phyloP scores from a whole-genome alignment of 2,113 vertebrate genomes.

The Lepidothrix coronata region DNA sequence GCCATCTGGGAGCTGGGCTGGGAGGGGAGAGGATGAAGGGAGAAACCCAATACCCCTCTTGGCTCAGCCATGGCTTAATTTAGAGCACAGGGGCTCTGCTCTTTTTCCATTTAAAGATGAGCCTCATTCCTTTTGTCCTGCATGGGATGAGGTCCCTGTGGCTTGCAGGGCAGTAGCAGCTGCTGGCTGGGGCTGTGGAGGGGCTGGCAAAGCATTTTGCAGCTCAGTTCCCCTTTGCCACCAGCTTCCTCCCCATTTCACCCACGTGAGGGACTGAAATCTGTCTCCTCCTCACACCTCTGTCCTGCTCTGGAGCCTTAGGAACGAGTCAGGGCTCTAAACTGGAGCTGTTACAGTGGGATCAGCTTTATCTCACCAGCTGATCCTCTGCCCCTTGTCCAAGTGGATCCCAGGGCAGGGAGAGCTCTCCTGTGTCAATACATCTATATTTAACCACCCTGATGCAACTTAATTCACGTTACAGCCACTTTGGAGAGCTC shows the following conservation, averaged over 20 bases:
- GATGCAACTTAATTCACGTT: background rate
- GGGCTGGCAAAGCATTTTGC: background rate
- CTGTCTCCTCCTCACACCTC: background rate
- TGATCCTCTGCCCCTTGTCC: background rate
- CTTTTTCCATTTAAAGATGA: constrained; percentile 46
- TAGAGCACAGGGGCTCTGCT: constrained; percentile 34
- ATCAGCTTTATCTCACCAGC: background rate
- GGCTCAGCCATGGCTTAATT: constrained; percentile 18
- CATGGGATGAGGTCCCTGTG: background rate
- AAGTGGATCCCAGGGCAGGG: background rate
- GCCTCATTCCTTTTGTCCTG: background rate
- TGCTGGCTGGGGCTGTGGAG: background rate
- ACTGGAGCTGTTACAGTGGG: background rate
- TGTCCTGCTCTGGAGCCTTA: background rate
- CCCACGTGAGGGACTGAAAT: fast-evolving
- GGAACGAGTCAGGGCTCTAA: fast-evolving
- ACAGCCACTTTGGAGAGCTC: background rate
- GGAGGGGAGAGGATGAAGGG: background rate
- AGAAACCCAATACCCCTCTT: constrained; percentile 37
- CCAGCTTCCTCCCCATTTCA: background rate
- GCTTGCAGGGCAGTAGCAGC: constrained; percentile 38
- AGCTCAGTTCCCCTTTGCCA: background rate
- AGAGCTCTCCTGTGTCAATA: background rate
- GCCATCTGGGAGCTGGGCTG: background rate
- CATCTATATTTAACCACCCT: background rate